Percentiles rank a stretch among this genome's conserved stretches.
Evolutionary conservation across 2,888 invertebrate genomes (phyloP).

Genomic region (Melanophora roralis): DNA sequence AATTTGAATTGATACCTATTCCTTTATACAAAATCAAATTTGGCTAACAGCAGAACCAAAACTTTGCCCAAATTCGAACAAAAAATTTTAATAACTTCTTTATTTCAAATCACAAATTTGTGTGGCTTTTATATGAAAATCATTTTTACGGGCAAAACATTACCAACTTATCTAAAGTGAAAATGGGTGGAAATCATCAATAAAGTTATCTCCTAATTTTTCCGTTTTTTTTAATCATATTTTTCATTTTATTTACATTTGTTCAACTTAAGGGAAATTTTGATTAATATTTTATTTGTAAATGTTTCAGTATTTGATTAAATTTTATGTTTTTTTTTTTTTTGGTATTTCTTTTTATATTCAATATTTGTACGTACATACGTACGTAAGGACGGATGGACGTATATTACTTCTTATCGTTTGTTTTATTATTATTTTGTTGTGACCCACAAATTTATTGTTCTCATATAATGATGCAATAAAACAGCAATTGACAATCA

Average conservation of each 20-base stretch:
- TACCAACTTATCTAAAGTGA: too few relatives aligned
- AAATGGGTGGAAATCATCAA: too few relatives aligned
- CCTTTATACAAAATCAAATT: too few relatives aligned
- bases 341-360: not conserved
- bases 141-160: too few relatives aligned
- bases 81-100: too few relatives aligned
- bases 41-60: too few relatives aligned
- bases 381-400: not conserved
- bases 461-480: slow-evolving; percentile 54
- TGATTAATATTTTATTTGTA: not conserved
- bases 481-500: slow-evolving; percentile 52
- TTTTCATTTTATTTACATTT: not conserved
- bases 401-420: slow-evolving; percentile 23
- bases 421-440: slow-evolving; percentile 39
- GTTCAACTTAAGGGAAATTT: not conserved
- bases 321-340: not conserved
- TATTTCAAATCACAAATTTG: too few relatives aligned
- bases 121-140: too few relatives aligned
- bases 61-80: too few relatives aligned
- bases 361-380: not conserved
- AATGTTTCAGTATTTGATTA: not conserved
- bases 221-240: too few relatives aligned
- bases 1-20: too few relatives aligned
- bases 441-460: slow-evolving; percentile 56
- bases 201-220: too few relatives aligned